Percentiles rank a stretch among this genome's conserved stretches.
phyloP scores from a whole-genome alignment of 1,140 invertebrate species.

The roundworm (Caenorhabditis elegans) region DNA sequence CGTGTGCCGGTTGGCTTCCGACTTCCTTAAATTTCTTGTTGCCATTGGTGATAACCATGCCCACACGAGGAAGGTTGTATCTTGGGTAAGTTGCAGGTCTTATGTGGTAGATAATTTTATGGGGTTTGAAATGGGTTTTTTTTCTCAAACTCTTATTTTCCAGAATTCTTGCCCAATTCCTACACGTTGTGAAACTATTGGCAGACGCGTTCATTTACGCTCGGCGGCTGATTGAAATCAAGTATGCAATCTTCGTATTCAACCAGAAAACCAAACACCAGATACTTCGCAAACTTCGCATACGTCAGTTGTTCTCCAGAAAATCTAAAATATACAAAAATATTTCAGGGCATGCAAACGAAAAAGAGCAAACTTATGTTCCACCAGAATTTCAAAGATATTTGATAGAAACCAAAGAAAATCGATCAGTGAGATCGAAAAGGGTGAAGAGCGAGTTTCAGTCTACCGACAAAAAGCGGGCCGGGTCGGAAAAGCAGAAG shows the following conservation, averaged over 20 bases:
- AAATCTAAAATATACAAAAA: background rate
- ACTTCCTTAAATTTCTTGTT: slow-evolving; percentile 52
- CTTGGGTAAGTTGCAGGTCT: background rate
- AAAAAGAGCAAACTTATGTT: background rate
- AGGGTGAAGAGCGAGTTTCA: slow-evolving; percentile 7
- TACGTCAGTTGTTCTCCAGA: background rate
- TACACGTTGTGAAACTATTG: slow-evolving; percentile 55
- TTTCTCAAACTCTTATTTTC: background rate
- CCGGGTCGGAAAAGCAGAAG: background rate
- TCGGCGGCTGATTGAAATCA: slow-evolving; percentile 52
- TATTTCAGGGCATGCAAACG: background rate
- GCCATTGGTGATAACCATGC: slow-evolving; percentile 17
- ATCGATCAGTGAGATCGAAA: slow-evolving; percentile 22
- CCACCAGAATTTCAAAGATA: slow-evolving; percentile 36
- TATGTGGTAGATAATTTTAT: no score
- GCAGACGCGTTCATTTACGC: slow-evolving; percentile 59
- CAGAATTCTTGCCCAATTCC: slow-evolving; percentile 31
- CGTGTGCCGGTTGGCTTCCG: slow-evolving; percentile 55
- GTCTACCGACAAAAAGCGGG: background rate
- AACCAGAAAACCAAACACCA: slow-evolving; percentile 20
- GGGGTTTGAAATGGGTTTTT: background rate
- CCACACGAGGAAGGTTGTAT: background rate
- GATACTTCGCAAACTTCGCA: background rate
- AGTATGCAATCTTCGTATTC: slow-evolving; percentile 56
- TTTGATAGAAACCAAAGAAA: slow-evolving; percentile 40